These are phyloP conservation scores for Syngnathus rostellatus DNA, from an alignment of 2,797 vertebrate genomes.

Conservation along the genomic window DNA sequence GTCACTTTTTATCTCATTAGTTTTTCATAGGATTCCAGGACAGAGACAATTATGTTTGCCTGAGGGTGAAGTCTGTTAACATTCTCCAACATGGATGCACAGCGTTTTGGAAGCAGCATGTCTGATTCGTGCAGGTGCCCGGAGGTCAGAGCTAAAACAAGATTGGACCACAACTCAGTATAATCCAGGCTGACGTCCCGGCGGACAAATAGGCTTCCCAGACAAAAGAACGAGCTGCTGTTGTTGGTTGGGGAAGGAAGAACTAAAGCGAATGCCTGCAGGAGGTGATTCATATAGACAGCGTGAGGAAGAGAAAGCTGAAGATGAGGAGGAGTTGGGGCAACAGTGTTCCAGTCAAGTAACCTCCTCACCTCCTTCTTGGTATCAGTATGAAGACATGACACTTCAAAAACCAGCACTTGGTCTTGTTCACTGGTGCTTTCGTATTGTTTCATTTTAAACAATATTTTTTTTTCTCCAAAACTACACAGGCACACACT, in stretches of 20 bases:
- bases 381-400: conserved; percentile 6
- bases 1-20: conserved; percentile 34
- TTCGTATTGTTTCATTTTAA: background rate
- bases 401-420: background rate
- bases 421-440: conserved; percentile 6
- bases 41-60: conserved; percentile 8
- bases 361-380: conserved; percentile 22
- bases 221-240: conserved; percentile 32
- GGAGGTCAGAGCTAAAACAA: conserved; percentile 44
- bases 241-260: conserved; percentile 24
- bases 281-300: conserved; percentile 23
- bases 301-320: conserved; percentile 11
- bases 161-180: conserved; percentile 26
- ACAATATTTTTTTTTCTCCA: background rate
- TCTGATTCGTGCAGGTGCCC: conserved; percentile 27
- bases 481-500: too few species aligned
- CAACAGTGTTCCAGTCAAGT: background rate
- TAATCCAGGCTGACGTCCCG: conserved; percentile 42
- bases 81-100: background rate
- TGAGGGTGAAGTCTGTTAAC: conserved; percentile 4
- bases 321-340: conserved; percentile 9
- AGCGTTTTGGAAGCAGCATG: conserved; percentile 21
- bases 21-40: conserved; percentile 12
- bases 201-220: conserved; percentile 29
- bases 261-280: conserved; percentile 19